phyloP scores from a whole-genome alignment of 1,140 invertebrate species.

The Potamilus streckersoni region DNA sequence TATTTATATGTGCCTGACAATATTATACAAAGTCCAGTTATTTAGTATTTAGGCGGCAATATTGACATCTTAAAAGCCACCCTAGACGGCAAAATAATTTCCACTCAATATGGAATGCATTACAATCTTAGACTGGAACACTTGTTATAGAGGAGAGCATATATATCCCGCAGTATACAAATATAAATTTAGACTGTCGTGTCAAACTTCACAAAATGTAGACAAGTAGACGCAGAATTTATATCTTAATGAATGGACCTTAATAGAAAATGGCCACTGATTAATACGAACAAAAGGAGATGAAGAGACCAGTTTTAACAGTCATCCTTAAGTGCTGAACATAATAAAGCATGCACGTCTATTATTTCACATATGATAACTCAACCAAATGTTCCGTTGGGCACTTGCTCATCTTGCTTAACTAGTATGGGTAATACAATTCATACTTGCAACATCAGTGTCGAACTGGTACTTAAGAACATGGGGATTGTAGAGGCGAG shows the following conservation, averaged over 20 bases:
- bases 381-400: no score
- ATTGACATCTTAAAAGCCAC: conserved; percentile 22
- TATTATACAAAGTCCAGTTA: no score
- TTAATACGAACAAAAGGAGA: not conserved
- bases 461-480: no score
- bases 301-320: not conserved
- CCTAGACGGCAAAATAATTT: conserved; percentile 18
- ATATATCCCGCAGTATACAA: not conserved
- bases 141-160: not conserved
- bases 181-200: not conserved
- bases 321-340: not conserved
- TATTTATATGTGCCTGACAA: no score
- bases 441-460: no score
- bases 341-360: no score
- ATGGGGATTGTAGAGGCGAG: no score
- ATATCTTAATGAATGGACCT: not conserved
- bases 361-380: conserved; percentile 1
- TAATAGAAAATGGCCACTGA: not conserved
- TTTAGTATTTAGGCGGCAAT: conserved; percentile 2
- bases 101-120: conserved; percentile 13
- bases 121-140: not conserved
- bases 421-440: no score
- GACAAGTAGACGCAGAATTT: conserved; percentile 1
- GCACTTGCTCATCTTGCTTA: no score
- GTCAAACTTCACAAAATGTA: conserved; percentile 1